These are phyloP conservation scores for Scaptomyza caliginosa DNA, from an alignment of 2,888 invertebrate species.

Conservation along the genomic window DNA sequence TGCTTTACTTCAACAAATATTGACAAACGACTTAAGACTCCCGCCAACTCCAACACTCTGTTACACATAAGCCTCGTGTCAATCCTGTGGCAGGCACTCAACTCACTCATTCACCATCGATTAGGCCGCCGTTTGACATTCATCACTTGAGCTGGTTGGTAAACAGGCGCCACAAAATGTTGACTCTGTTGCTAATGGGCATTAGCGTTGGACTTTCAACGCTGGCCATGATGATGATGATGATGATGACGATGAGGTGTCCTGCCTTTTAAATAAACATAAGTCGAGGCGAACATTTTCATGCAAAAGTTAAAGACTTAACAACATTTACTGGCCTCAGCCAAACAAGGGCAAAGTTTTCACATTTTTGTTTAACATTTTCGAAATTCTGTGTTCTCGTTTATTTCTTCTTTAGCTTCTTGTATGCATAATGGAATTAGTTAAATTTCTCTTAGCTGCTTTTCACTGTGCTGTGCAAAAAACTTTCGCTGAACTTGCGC, in stretches of 20 bases:
- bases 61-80: constrained; percentile 3
- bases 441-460: constrained; percentile 69
- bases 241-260: constrained; percentile 7
- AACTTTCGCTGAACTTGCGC: constrained; percentile 59
- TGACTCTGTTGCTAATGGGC: constrained; percentile 36
- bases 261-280: constrained; percentile 54
- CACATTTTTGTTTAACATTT: constrained; percentile 75
- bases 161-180: constrained; percentile 44
- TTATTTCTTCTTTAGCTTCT: constrained; percentile 15
- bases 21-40: constrained; percentile 3
- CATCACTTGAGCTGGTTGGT: constrained; percentile 34
- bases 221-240: constrained; percentile 10
- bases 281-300: constrained; percentile 20
- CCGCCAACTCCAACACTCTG: neutral
- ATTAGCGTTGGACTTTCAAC: constrained; percentile 19
- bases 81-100: constrained; percentile 26
- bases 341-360: constrained; percentile 72
- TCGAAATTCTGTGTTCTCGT: constrained; percentile 38
- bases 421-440: constrained; percentile 77
- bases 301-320: constrained; percentile 56
- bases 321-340: constrained; percentile 18
- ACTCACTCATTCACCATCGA: constrained; percentile 5
- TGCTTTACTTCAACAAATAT: neutral
- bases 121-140: constrained; percentile 19
- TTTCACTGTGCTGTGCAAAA: constrained; percentile 37